Percentiles rank a stretch among this genome's conserved stretches.
These are phyloP conservation scores for Mimumesa dahlbomi DNA, from an alignment of 2,888 invertebrate genomes.

Conservation along the genomic window DNA sequence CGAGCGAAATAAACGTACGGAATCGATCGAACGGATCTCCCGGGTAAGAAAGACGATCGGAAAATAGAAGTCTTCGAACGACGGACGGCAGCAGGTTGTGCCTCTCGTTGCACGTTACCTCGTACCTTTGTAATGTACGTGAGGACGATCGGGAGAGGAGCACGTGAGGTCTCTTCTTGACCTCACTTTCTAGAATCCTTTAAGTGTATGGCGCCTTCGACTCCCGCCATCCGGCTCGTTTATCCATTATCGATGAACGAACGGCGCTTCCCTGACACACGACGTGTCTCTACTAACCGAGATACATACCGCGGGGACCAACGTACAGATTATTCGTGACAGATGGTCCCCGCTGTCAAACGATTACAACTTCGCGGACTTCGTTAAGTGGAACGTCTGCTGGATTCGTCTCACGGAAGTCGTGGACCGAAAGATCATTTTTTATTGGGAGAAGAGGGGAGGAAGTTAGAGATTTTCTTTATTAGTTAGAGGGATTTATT, in stretches of 20 bases:
- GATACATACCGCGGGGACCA: constrained; percentile 37
- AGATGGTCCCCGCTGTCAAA: constrained; percentile 43
- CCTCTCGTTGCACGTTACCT: constrained; percentile 14
- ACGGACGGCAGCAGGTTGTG: constrained; percentile 33
- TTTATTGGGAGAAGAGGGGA: no score
- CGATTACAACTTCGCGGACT: constrained; percentile 15
- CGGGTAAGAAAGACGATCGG: constrained; percentile 13
- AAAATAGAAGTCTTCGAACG: constrained; percentile 27
- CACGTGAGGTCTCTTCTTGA: constrained; percentile 63
- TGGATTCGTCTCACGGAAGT: constrained; percentile 17
- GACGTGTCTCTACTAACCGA: constrained; percentile 55
- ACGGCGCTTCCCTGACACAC: constrained; percentile 43
- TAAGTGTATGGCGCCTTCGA: constrained; percentile 62
- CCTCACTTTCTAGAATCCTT: constrained; percentile 73
- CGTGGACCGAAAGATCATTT: constrained; percentile 2
- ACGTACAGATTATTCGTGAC: constrained; percentile 45
- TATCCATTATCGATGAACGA: constrained; percentile 57
- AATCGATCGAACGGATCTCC: constrained; percentile 20
- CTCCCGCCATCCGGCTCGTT: constrained; percentile 48
- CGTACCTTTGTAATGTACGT: no score
- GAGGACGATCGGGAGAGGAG: constrained; percentile 25
- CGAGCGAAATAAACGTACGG: constrained; percentile 15
- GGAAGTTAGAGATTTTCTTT: no score
- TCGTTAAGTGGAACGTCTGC: constrained; percentile 38
- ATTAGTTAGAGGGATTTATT: no score